A percentile compares a stretch with the other conserved stretches of the same genome.
Evolutionary conservation across 2,113 vertebrate species (phyloP).

Genomic region (Microcebus ravelobensis): DNA sequence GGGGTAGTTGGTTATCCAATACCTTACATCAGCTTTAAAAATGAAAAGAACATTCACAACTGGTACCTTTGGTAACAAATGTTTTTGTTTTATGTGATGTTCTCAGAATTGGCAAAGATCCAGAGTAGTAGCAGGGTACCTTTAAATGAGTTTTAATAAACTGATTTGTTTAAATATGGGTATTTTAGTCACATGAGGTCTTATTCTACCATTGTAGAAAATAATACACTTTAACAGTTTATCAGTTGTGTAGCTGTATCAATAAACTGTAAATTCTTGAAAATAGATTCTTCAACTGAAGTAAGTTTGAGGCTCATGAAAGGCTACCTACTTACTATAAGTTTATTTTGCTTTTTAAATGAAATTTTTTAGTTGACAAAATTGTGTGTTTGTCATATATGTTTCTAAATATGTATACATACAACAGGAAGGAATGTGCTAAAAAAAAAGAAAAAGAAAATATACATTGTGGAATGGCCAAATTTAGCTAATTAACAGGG

Average conservation of each 20-base stretch:
- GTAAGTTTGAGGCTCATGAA: neutral
- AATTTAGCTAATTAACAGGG: neutral
- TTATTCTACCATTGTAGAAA: conserved; percentile 28
- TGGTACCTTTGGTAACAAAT: neutral
- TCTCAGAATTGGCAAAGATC: neutral
- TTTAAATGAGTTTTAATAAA: neutral
- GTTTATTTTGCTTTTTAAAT: neutral
- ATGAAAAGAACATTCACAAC: neutral
- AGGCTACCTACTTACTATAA: neutral
- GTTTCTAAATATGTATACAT: neutral
- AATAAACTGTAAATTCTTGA: neutral
- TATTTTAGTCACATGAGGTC: conserved; percentile 15
- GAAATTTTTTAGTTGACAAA: neutral
- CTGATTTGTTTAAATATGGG: neutral
- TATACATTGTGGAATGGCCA: neutral
- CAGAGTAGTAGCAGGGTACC: neutral
- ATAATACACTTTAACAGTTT: neutral
- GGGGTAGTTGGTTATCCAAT: neutral
- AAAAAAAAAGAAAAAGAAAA: too few relatives aligned
- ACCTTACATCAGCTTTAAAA: neutral
- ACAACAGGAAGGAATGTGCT: too few relatives aligned
- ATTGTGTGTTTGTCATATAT: neutral
- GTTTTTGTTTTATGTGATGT: neutral
- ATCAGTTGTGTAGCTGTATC: neutral
- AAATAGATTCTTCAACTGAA: neutral